Evolutionary conservation across 2,888 invertebrate genomes (phyloP), one percentile per base, ranked within the genome.

Genomic region (Himalopsyche tibetana): DNA sequence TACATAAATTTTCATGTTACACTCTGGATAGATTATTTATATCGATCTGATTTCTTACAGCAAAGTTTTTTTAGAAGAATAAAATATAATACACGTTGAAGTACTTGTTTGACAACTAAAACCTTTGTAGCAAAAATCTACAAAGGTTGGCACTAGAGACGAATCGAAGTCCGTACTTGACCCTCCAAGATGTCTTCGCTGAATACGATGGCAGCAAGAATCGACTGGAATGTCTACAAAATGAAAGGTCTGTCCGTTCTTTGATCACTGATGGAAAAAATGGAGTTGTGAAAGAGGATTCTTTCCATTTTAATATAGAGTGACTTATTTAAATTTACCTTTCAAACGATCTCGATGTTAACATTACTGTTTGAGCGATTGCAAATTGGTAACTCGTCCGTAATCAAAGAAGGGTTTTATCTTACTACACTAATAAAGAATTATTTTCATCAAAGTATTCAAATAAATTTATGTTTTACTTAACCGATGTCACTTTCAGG

Each of bases 31-130:
- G 15, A 51, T 12, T 51, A 51, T 15, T 51, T 51, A 19, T 2
- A 63, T 9, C 9, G 63, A 63, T 63, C 19, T 63, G 63, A 63
- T 63, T 63, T 63, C 80, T 80, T 80, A 80, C 8, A 40, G 36
- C 19, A 36, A 80, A 28, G 42, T 45, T 80, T 36, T 40, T 36
- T 42, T 2, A 11, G 42, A n/a, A 28, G 55, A 82, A 82, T 63
- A 63, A 82, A 82, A 82, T 82, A 82, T 28, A 5, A 82, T 82
- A 82, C 82, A 51, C n/a, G n/a, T 55, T 45, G 3, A 45, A 82
- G 51, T 82, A 19, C 17, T 51, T 55, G 38, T 51, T 82, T 82
- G 82, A 82, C 42, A 51, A 82, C 45, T 17, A 36, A 51, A 82
- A 51, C 82, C 82, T n/a, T 82, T 51, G 36, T 82, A 36, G 38